Evolutionary conservation across 2,113 vertebrate genomes (phyloP).

Genomic region (Meriones unguiculatus): DNA sequence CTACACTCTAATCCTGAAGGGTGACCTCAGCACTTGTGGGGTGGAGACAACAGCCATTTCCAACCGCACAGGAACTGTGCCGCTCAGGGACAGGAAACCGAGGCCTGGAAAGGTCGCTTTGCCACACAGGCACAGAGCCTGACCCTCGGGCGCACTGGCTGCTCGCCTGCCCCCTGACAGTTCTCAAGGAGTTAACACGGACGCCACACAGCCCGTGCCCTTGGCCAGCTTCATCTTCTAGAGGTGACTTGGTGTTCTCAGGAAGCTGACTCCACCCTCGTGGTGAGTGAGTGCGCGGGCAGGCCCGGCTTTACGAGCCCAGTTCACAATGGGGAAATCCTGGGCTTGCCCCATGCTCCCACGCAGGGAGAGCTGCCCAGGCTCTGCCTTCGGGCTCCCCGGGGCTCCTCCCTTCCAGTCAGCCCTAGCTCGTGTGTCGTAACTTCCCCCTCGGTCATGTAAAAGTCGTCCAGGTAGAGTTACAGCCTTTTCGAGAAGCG

Average conservation of each 20-base stretch:
- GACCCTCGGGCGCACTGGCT: background rate
- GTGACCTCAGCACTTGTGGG: background rate
- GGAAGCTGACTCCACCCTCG: conserved; percentile 29
- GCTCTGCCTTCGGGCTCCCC: background rate
- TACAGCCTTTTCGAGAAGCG: background rate
- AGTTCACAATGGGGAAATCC: conserved; percentile 54
- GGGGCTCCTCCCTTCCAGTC: background rate
- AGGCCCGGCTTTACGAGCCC: conserved; percentile 48
- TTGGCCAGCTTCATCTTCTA: background rate
- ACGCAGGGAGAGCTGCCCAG: background rate
- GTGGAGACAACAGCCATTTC: background rate
- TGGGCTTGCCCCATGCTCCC: background rate
- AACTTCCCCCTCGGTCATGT: conserved; percentile 3
- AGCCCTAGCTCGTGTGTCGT: background rate
- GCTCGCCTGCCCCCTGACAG: background rate
- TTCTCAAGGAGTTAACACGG: background rate
- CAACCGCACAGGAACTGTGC: background rate
- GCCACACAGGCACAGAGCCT: background rate
- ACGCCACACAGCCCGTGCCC: background rate
- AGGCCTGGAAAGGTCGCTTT: conserved; percentile 7
- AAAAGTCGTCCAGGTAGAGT: background rate
- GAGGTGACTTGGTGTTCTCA: conserved; percentile 35
- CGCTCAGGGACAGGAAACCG: conserved; percentile 31
- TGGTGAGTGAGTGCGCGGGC: background rate
- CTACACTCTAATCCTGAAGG: background rate